phyloP scores from a whole-genome alignment of 2,888 invertebrate genomes.

The Ennomos fuscantarius region DNA sequence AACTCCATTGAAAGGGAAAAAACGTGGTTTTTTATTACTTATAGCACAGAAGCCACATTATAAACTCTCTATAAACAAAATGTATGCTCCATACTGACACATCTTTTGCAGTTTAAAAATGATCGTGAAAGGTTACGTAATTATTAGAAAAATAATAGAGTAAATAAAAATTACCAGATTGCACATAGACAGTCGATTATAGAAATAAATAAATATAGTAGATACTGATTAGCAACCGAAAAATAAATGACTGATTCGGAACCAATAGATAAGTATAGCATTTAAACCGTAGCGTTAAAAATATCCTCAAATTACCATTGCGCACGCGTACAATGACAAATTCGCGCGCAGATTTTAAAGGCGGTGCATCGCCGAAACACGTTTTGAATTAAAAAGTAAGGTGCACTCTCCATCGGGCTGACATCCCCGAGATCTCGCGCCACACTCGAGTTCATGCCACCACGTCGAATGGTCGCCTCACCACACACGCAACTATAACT shows the following conservation, averaged over 20 bases:
- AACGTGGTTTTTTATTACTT: too few relatives aligned
- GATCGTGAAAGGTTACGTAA: too few relatives aligned
- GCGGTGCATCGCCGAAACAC: slow-evolving; percentile 50
- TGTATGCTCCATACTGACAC: too few relatives aligned
- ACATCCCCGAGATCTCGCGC: slow-evolving; percentile 59
- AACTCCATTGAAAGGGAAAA: too few relatives aligned
- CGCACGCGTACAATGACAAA: slow-evolving; percentile 28
- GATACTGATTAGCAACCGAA: background rate
- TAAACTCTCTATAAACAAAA: too few relatives aligned
- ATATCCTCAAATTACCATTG: slow-evolving; percentile 1
- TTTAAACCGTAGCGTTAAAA: slow-evolving; percentile 1
- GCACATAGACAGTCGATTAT: background rate
- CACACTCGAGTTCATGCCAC: slow-evolving; percentile 70
- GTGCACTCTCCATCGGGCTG: slow-evolving; percentile 58
- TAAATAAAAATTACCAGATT: too few relatives aligned
- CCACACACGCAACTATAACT: slow-evolving; percentile 32
- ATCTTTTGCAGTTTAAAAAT: too few relatives aligned
- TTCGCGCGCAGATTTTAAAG: slow-evolving; percentile 42
- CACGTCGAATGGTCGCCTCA: slow-evolving; percentile 69
- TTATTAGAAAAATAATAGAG: too few relatives aligned
- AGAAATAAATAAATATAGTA: background rate
- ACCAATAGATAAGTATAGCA: background rate
- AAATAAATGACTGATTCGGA: slow-evolving; percentile 6
- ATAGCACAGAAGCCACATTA: too few relatives aligned
- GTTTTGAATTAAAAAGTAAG: slow-evolving; percentile 66